Percentiles rank a stretch among this genome's conserved stretches.
phyloP scores from a whole-genome alignment of 1,140 invertebrate genomes.

The Diorhabda sublineata region DNA sequence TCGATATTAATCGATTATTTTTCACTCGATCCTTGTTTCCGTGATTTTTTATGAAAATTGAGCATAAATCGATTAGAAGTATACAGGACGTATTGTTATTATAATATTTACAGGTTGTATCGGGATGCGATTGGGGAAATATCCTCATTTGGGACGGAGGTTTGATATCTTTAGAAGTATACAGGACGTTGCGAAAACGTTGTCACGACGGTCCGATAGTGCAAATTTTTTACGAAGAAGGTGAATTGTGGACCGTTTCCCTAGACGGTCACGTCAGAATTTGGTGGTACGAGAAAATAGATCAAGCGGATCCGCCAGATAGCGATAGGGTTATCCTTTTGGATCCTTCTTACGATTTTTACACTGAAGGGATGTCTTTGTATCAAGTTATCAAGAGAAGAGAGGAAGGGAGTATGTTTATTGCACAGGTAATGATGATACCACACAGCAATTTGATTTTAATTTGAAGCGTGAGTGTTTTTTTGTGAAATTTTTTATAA shows the following conservation, averaged over 20 bases:
- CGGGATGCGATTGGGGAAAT: slow-evolving; percentile 85
- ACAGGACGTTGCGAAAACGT: slow-evolving; percentile 60
- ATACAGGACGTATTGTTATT: neutral
- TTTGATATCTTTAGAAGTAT: slow-evolving; percentile 77
- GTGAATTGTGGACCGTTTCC: slow-evolving; percentile 61
- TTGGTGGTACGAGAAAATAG: slow-evolving; percentile 85
- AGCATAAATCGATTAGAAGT: too few relatives aligned
- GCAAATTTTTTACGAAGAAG: slow-evolving; percentile 63
- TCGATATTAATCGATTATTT: too few relatives aligned
- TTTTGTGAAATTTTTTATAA: too few relatives aligned
- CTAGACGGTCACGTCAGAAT: slow-evolving; percentile 77
- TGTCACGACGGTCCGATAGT: slow-evolving; percentile 72
- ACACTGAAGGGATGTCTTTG: slow-evolving; percentile 52
- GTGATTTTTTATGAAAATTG: too few relatives aligned
- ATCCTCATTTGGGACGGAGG: slow-evolving; percentile 84
- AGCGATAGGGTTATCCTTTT: slow-evolving; percentile 70
- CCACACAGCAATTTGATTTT: too few relatives aligned
- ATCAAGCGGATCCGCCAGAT: slow-evolving; percentile 72
- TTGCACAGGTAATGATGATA: neutral
- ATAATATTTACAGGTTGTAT: slow-evolving; percentile 59
- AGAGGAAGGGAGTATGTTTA: neutral
- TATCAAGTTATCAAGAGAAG: slow-evolving; percentile 54
- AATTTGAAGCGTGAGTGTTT: too few relatives aligned
- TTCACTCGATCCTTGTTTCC: too few relatives aligned
- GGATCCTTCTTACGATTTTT: slow-evolving; percentile 76